Percentiles rank a stretch among this genome's conserved stretches.
These are phyloP conservation scores for Drosophila sordidula DNA, from an alignment of 2,888 invertebrate genomes.

Conservation along the genomic window DNA sequence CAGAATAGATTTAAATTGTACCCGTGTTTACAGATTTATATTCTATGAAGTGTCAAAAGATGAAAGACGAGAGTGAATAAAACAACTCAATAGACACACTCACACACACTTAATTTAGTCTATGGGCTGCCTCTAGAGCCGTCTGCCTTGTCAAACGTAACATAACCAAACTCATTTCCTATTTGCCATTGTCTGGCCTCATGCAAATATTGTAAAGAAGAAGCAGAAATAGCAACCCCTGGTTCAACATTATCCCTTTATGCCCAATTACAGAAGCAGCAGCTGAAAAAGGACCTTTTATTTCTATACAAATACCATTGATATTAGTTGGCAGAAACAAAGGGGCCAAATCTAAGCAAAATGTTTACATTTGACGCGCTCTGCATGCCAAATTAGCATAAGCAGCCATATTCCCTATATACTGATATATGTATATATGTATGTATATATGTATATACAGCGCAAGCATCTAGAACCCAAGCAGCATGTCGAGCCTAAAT, in stretches of 20 bases:
- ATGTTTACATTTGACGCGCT: slow-evolving; percentile 52
- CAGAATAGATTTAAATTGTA: neutral
- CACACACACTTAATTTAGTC: slow-evolving; percentile 20
- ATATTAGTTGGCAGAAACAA: slow-evolving; percentile 50
- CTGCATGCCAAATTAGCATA: slow-evolving; percentile 72
- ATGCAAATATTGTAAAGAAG: slow-evolving; percentile 32
- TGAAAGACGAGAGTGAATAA: slow-evolving; percentile 37
- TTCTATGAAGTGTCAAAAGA: slow-evolving; percentile 33
- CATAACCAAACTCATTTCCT: slow-evolving; percentile 54
- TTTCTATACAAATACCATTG: slow-evolving; percentile 46
- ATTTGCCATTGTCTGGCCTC: slow-evolving; percentile 48
- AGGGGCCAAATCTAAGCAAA: slow-evolving; percentile 50
- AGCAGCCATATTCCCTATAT: slow-evolving; percentile 33
- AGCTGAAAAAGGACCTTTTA: slow-evolving; percentile 19
- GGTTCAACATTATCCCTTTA: slow-evolving; percentile 19
- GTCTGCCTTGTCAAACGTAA: slow-evolving; percentile 32
- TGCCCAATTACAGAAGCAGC: slow-evolving; percentile 46
- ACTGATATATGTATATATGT: neutral
- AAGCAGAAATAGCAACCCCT: neutral
- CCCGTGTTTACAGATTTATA: neutral
- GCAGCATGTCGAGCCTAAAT: slow-evolving; percentile 18
- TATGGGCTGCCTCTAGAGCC: slow-evolving; percentile 11
- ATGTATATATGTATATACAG: neutral
- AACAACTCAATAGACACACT: slow-evolving; percentile 15
- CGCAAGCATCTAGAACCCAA: neutral